Conservation (phyloP, 2,888 invertebrate species). For the Liodrosophila aerea region DNA sequence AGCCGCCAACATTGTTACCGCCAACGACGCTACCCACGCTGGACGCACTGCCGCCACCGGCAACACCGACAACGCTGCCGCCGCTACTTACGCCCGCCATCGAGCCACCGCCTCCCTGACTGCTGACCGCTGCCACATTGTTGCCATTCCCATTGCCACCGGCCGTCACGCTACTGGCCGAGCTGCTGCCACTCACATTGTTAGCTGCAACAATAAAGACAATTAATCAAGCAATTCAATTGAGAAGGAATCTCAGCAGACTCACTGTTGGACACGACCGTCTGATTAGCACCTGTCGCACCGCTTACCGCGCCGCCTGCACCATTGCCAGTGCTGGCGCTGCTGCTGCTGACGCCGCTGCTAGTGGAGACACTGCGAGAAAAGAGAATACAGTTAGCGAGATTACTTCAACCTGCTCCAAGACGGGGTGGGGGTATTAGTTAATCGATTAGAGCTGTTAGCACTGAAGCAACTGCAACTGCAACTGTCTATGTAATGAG, state of each 20-base stretch:
- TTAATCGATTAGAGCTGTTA: conserved; percentile 1
- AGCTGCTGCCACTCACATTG: conserved; percentile 70
- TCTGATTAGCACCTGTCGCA: conserved; percentile 67
- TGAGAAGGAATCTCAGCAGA: conserved; percentile 7
- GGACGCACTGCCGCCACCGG: conserved; percentile 54
- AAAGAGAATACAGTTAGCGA: conserved; percentile 10
- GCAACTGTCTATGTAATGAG: too few species aligned
- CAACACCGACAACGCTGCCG: conserved; percentile 53
- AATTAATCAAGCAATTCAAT: neutral
- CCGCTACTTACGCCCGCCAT: conserved; percentile 65
- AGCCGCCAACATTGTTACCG: conserved; percentile 65
- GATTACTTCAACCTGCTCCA: too few species aligned
- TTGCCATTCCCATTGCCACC: conserved; percentile 61
- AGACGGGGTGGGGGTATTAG: too few species aligned
- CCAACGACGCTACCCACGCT: conserved; percentile 47
- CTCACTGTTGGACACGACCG: conserved; percentile 80
- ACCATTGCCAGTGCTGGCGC: conserved; percentile 71
- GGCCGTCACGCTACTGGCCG: conserved; percentile 60
- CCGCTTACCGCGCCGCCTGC: conserved; percentile 75
- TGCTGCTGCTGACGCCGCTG: conserved; percentile 80
- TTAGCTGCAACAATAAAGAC: conserved; percentile 48
- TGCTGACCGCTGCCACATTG: conserved; percentile 56
- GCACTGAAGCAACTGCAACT: too few species aligned
- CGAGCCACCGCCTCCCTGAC: conserved; percentile 51
- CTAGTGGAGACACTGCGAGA: conserved; percentile 79